phyloP scores from a whole-genome alignment of 2,888 invertebrate genomes.

The Drosophila paramelanica region DNA sequence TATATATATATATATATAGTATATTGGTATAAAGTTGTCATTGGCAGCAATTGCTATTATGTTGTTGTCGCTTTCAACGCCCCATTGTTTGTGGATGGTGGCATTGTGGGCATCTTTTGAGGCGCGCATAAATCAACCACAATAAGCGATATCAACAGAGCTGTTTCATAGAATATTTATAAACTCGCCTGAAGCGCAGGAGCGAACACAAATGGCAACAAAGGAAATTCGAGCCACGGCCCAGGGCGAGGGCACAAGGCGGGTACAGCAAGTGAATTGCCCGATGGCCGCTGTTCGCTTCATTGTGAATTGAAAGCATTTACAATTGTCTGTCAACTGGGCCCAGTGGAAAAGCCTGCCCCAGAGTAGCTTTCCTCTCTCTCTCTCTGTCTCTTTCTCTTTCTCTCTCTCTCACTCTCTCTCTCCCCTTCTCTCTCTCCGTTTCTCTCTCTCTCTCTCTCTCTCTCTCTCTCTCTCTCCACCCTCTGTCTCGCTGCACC shows the following conservation, averaged over 20 bases:
- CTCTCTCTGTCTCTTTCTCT: neutral
- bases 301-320: conserved; percentile 54
- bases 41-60: conserved; percentile 43
- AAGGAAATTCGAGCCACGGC: neutral
- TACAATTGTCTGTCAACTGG: conserved; percentile 46
- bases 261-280: conserved; percentile 21
- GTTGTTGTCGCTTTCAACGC: conserved; percentile 47
- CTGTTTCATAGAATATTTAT: conserved; percentile 69
- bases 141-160: conserved; percentile 62
- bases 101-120: conserved; percentile 28
- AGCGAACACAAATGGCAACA: conserved; percentile 20
- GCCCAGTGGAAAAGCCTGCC: conserved; percentile 7
- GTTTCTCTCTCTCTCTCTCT: neutral
- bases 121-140: conserved; percentile 70
- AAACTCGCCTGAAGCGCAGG: conserved; percentile 36
- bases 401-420: neutral
- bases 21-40: conserved; percentile 28
- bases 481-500: neutral
- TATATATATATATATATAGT: conserved; percentile 8
- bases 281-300: conserved; percentile 20
- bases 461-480: neutral
- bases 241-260: neutral
- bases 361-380: neutral
- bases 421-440: neutral
- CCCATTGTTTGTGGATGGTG: conserved; percentile 26